These are phyloP conservation scores for Papilio xuthus DNA, from an alignment of 1,140 invertebrate species.

Conservation along the genomic window DNA sequence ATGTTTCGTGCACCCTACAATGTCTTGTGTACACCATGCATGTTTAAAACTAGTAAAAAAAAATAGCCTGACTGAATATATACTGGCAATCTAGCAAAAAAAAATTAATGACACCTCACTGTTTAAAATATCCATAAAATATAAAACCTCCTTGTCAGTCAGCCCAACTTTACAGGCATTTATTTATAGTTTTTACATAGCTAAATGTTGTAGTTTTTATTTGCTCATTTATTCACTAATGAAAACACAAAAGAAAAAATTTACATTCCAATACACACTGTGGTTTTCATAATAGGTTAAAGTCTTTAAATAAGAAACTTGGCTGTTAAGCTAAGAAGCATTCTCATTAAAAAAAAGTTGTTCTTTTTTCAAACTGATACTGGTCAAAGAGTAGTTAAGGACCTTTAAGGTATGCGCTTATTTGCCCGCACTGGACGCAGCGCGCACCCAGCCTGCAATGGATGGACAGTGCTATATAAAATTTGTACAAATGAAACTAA, in stretches of 20 bases:
- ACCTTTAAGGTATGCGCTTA: too few species aligned
- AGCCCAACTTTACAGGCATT: constrained; percentile 10
- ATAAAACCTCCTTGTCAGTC: not conserved
- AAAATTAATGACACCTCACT: not conserved
- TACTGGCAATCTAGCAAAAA: not conserved
- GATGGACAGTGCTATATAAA: too few species aligned
- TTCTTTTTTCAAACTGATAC: not conserved
- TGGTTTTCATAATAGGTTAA: not conserved
- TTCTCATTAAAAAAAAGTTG: not conserved
- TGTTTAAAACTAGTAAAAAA: constrained; percentile 19
- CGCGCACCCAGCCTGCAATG: too few species aligned
- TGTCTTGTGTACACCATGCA: constrained; percentile 41
- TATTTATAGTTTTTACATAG: constrained; percentile 7
- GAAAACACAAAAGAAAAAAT: not conserved
- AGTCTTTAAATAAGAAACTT: not conserved
- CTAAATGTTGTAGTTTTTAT: constrained; percentile 29
- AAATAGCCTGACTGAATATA: not conserved
- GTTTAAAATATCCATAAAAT: not conserved
- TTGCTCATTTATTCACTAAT: not conserved
- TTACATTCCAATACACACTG: not conserved
- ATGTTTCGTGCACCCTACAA: constrained; percentile 48
- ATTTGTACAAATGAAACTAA: too few species aligned
- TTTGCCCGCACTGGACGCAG: too few species aligned
- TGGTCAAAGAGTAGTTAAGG: not conserved
- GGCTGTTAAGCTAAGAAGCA: not conserved